Base-by-base conservation (phyloP, 2,888 invertebrate species). In the Torymus aiolomorphi region DNA sequence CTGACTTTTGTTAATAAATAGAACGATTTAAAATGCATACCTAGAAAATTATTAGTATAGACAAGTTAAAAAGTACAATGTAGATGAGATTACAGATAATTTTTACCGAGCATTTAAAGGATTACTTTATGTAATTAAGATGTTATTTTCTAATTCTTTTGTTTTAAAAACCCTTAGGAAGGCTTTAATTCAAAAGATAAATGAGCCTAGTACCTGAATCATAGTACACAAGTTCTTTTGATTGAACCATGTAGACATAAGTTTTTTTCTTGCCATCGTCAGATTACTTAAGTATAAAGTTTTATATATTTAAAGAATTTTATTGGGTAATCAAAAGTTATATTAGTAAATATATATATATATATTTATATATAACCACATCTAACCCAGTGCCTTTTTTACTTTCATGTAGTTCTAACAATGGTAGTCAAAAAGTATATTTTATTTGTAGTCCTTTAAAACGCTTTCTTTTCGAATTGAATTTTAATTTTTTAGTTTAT, bases 141-240 rank as follows among this genome's bases (percentile, higher is more conserved):
- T 78, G 62, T 56, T 61, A 61, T 69, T 69, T 24, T 5, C n/a
- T 11, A 67, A 31, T 63, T 57, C 16, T 74, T 59, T 57, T 59
- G 13, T 71, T 71, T 66, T 11, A 62, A 51, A 66, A 62, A 62
- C 10, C 49, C 14, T 76, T 52, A 54, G 12, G 57, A 79, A 51
- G 70, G 51, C n/a, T 79, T 74, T 54, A 78, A 24, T 71, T 51
- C 20, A 61, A 76, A 63, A 72, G 13, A 67, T 20, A 16, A 63
- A 72, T 69, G 65, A 82, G 82, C 76, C 81, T 86, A 87, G 87
- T 87, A 87, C 87, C 87, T 87, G 87, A 87, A 84, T 80, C 81
- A 84, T 75, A 86, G 86, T 85, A 86, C 84, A 86, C 80, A 83
- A 66, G 56, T 83, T 83, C 77, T 78, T 82, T 83, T 66, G 24